phyloP scores from a whole-genome alignment of 2,888 invertebrate genomes.

The Tenthredo livida region DNA sequence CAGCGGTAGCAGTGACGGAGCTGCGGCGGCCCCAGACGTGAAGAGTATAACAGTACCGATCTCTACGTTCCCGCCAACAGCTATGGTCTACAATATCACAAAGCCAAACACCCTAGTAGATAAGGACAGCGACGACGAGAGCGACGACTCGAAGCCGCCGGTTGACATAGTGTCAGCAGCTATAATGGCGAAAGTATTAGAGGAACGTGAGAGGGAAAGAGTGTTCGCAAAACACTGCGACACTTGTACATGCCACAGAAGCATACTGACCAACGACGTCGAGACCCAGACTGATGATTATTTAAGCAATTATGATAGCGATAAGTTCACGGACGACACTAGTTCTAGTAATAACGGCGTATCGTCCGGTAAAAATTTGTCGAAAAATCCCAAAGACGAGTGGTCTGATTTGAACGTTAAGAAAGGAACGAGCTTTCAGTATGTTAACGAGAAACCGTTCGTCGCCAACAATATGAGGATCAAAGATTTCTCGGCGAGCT shows the following conservation, averaged over 20 bases:
- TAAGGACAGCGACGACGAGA: constrained; percentile 80
- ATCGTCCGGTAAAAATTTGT: neutral
- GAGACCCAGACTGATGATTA: constrained; percentile 70
- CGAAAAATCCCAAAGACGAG: neutral
- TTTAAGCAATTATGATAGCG: constrained; percentile 13
- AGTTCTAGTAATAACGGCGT: neutral
- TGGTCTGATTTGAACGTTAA: constrained; percentile 55
- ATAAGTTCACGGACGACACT: neutral
- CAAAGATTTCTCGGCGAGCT: neutral
- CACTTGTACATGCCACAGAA: constrained; percentile 85
- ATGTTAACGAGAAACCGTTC: constrained; percentile 54
- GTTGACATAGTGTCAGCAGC: constrained; percentile 91
- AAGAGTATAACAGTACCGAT: constrained; percentile 87
- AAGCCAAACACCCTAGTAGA: constrained; percentile 74
- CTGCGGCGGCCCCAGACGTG: constrained; percentile 78
- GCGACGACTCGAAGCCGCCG: constrained; percentile 80
- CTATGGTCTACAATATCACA: constrained; percentile 85
- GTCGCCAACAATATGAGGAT: constrained; percentile 11
- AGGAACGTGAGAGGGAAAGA: constrained; percentile 90
- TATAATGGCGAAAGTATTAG: constrained; percentile 94
- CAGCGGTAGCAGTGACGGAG: constrained; percentile 76
- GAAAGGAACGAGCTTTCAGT: constrained; percentile 55
- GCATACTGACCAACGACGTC: constrained; percentile 71
- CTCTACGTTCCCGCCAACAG: constrained; percentile 91
- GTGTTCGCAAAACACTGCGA: constrained; percentile 90